Base-by-base conservation (phyloP, 2,888 invertebrate species). In the Subacronicta megacephala region DNA sequence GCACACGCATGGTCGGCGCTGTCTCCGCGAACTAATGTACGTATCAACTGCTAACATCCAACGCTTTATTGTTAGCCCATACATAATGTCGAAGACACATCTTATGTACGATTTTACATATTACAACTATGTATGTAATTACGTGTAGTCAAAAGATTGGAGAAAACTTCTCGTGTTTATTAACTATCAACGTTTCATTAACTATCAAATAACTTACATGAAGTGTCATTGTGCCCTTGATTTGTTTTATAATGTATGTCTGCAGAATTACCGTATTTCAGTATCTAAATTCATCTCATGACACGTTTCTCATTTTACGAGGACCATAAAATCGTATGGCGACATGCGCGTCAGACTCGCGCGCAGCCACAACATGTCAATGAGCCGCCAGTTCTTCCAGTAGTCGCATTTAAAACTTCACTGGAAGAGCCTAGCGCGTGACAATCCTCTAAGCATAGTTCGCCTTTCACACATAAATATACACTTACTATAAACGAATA, bases 261-360 rank as follows among this genome's bases (percentile, higher is more conserved):
- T 66, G 67, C 74, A 71, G 65, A 72, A 78, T 77, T 70, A 60
- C 60, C 44, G 64, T 71, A 62, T 69, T 68, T 65, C 58, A 61
- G 62, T 77, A 80, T 83, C 79, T 79, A 80, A 77, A 86, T 84
- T 81, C 82, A 77, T 80, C 75, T 79, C 42, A 72, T 68, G 68
- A 63, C 73, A 71, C 72, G 77, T 78, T 78, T 70, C 69, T 72
- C 31, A 77, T 77, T 89, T 90, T 88, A 90, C 85, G 86, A 86
- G 79, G 58, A 70, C 72, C 75, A 88, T 90, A 90, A 90, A 90
- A 84, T 77, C 62, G 72, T 77, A 73, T 80, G 81, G 77, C 77
- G 85, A 83, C 87, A 81, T 73, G 75, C 75, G 55, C 70, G 80
- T 81, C 80, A 78, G 64, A n/a, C n/a, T 67, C 67, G 77, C 62